Evolutionary conservation across 2,797 vertebrate genomes (phyloP).

Genomic region (Clarias platycephalus): DNA sequence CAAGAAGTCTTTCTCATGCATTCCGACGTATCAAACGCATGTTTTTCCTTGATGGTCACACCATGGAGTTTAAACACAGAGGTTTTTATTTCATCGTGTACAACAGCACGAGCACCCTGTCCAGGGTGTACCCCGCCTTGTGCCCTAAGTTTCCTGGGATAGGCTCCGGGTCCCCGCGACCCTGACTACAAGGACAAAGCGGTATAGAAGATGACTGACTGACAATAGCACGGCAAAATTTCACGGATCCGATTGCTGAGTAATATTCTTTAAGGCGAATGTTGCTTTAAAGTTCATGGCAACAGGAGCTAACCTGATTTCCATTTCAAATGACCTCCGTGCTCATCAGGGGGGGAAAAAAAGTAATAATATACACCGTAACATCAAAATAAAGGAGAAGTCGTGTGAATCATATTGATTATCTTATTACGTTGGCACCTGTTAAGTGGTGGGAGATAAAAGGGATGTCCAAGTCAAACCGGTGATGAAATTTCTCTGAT

Average conservation of each 20-base stretch:
- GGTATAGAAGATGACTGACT: too few relatives aligned
- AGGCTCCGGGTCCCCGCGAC: too few relatives aligned
- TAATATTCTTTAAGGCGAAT: neutral
- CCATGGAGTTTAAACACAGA: neutral
- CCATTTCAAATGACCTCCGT: neutral
- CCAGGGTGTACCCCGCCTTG: too few relatives aligned
- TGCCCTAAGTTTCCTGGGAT: too few relatives aligned
- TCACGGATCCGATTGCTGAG: neutral
- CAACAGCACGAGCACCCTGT: too few relatives aligned
- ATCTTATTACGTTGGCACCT: too few relatives aligned
- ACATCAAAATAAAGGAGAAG: too few relatives aligned
- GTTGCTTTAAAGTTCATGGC: neutral
- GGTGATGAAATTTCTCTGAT: too few relatives aligned
- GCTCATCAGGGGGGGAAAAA: neutral
- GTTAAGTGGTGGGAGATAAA: too few relatives aligned
- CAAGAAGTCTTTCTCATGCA: constrained; percentile 11
- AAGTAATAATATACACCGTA: neutral
- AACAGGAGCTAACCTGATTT: neutral
- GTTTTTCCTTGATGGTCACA: neutral
- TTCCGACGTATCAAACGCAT: neutral
- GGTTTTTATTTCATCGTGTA: neutral
- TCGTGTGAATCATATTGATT: too few relatives aligned
- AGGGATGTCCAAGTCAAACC: too few relatives aligned
- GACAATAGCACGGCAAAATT: neutral
- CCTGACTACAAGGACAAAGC: too few relatives aligned